Percentiles rank a stretch among this genome's conserved stretches.
Evolutionary conservation across 2,888 invertebrate species (phyloP).

Genomic region (Opisthograptis luteolata): DNA sequence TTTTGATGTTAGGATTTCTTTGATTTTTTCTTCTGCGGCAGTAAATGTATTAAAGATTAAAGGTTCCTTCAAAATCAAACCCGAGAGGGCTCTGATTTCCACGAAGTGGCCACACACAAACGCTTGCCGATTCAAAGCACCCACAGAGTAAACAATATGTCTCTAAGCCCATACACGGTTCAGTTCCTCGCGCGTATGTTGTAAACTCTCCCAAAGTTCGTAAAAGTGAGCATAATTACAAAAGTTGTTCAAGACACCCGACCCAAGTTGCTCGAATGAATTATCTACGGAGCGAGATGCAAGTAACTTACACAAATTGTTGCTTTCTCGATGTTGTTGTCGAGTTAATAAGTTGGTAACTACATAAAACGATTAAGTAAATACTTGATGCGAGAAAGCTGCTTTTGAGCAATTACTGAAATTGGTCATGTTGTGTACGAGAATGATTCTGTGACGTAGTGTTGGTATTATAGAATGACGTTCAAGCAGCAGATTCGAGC

Average conservation of each 20-base stretch:
- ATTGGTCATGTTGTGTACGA: too few species aligned
- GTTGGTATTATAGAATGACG: too few species aligned
- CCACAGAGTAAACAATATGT: too few species aligned
- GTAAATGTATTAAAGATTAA: too few species aligned
- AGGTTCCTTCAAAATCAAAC: too few species aligned
- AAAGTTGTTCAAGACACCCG: constrained; percentile 28
- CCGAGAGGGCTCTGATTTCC: too few species aligned
- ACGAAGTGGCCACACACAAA: not conserved
- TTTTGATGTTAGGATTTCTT: too few species aligned
- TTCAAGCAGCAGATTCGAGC: too few species aligned
- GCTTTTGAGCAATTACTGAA: not conserved
- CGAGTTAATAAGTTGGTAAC: not conserved
- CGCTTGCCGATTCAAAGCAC: too few species aligned
- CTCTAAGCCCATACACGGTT: constrained; percentile 19
- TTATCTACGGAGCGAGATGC: constrained; percentile 28
- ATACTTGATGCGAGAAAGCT: not conserved
- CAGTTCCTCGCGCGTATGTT: constrained; percentile 7
- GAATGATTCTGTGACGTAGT: too few species aligned
- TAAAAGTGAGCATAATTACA: constrained; percentile 38
- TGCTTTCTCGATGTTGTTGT: constrained; percentile 7
- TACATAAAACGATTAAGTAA: not conserved
- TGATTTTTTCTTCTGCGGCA: too few species aligned
- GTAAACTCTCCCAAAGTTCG: constrained; percentile 25
- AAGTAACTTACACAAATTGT: constrained; percentile 26
- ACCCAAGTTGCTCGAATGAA: constrained; percentile 27